Base-by-base conservation (phyloP, 2,888 invertebrate genomes). In the Tetheella fluctuosa region DNA sequence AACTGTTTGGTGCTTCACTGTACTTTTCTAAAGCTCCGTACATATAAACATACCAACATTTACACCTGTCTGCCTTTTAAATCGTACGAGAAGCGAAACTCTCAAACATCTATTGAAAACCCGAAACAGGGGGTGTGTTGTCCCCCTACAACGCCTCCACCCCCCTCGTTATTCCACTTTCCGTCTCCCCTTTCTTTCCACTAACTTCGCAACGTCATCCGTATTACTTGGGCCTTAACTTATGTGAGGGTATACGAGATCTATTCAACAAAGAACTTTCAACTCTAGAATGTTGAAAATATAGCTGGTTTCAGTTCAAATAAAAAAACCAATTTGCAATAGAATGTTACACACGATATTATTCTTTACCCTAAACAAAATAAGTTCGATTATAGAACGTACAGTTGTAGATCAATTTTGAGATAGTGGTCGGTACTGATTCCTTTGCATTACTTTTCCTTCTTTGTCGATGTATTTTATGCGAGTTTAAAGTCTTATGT, bases 181-280 rank as follows among this genome's bases (percentile, higher is more conserved):
- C 86, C 83, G 77, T 83, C 89, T 86, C 91, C 91, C 91, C 88
- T 90, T 92, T 92, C 91, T 92, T 92, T 90, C 91, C 83, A 88
- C 88, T 89, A 91, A 92, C 87, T 91, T 92, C 88, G 90, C 92
- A 88, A 90, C 91, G 92, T 91, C 92, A 92, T 91, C 88, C 89
- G 87, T 92, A 92, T 92, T 92, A 91, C 92, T 92, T 90, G 89
- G 80, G 90, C 89, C 84, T 89, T 91, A 90, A 91, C 91, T 91
- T 91, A 91, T 90, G 90, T 91, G 90, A 86, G 84, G 85, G 88
- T 87, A 86, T 78, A 81, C 80, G 79, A 74, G 68, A 57, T 64
- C 52, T 17, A 2, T 1, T 8, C 2, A 12, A 13, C 75, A 76
- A 48, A 17, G 54, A 34, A 86, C 80, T 73, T 48, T 56, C 3